Evolutionary conservation across 2,113 vertebrate genomes (phyloP).

Genomic region (Colaptes auratus): DNA sequence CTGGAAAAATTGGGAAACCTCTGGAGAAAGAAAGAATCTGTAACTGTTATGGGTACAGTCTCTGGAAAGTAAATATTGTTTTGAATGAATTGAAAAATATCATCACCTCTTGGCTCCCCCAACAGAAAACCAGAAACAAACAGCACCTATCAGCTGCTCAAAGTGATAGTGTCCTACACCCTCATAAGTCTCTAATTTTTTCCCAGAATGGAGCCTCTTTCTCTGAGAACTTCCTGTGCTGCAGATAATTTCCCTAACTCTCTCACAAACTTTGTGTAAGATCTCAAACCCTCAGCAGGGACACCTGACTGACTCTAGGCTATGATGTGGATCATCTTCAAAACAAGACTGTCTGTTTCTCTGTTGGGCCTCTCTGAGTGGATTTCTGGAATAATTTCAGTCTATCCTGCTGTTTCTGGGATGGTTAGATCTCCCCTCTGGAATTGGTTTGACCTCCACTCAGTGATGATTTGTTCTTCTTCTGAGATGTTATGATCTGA

Average conservation of each 20-base stretch:
- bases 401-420: not conserved
- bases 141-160: not conserved
- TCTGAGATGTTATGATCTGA: not conserved
- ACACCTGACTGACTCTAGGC: not conserved
- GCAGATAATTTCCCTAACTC: not conserved
- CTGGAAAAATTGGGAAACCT: not conserved
- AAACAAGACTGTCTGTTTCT: not conserved
- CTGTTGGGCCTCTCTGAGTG: fast-evolving
- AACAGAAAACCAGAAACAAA: not conserved
- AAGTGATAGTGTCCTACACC: not conserved
- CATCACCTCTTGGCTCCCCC: not conserved
- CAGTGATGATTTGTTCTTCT: not conserved
- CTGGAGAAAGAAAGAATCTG: not conserved
- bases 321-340: not conserved
- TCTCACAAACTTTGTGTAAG: not conserved
- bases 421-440: not conserved
- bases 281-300: not conserved
- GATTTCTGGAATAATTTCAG: not conserved
- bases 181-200: not conserved
- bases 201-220: not conserved
- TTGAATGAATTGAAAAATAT: not conserved
- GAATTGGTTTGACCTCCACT: not conserved
- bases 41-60: not conserved
- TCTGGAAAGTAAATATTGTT: not conserved
- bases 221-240: not conserved